phyloP scores from a whole-genome alignment of 2,888 invertebrate species.

The Globia sparganii region DNA sequence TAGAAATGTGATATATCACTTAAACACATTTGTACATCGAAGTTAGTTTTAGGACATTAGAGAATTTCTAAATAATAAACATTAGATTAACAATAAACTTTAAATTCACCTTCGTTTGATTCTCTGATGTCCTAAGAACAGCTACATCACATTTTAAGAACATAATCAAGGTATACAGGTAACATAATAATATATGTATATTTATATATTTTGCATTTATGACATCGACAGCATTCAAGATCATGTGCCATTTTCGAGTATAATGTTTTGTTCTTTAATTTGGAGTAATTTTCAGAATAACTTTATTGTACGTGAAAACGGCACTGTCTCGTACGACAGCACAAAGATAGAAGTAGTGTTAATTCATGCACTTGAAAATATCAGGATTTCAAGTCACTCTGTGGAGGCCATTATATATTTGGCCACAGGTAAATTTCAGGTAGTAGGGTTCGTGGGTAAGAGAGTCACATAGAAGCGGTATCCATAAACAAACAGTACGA shows the following conservation, averaged over 20 bases:
- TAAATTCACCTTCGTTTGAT: constrained; percentile 26
- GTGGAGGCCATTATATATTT: constrained; percentile 58
- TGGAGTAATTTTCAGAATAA: constrained; percentile 2
- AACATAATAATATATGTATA: constrained; percentile 56
- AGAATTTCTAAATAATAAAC: constrained; percentile 41
- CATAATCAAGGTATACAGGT: constrained; percentile 59
- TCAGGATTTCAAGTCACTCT: constrained; percentile 64
- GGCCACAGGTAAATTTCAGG: constrained; percentile 60
- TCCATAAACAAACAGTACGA: constrained; percentile 87
- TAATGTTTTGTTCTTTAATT: constrained; percentile 37
- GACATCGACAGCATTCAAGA: constrained; percentile 79
- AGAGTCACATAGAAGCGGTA: constrained; percentile 86
- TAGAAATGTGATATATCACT: constrained; percentile 47
- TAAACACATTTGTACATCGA: constrained; percentile 64
- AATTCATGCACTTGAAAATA: constrained; percentile 80
- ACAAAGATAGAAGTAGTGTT: constrained; percentile 75
- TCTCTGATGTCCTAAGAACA: constrained; percentile 67
- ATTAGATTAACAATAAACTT: neutral
- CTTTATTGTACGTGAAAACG: constrained; percentile 72
- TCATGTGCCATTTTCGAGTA: constrained; percentile 76
- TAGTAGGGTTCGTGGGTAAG: constrained; percentile 79
- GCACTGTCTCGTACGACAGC: constrained; percentile 77
- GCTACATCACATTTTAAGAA: constrained; percentile 68
- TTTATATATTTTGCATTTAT: constrained; percentile 61
- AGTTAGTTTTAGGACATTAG: constrained; percentile 56